Evolutionary conservation across 2,113 vertebrate genomes (phyloP), one percentile per base, ranked within the genome.

Genomic region (Paraplagusia blochii): DNA sequence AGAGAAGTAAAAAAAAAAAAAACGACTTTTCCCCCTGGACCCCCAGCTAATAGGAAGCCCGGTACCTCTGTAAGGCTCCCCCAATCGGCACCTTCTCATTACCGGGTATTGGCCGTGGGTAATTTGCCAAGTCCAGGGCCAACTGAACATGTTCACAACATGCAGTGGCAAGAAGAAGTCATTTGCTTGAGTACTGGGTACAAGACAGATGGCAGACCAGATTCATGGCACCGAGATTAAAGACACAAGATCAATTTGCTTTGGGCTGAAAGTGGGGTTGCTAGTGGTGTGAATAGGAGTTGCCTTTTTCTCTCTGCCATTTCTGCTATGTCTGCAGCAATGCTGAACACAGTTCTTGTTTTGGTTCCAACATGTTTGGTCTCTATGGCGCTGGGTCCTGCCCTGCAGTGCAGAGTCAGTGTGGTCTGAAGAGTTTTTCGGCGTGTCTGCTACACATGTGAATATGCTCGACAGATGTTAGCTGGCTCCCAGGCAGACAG

Each of bases 401-500:
- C 54, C 55, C 74, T 75, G 79, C 76, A 75, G 73, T 34, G 52
- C 55, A 35, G 62, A 77, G 78, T 74, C 69, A 59, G 74, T 80
- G 80, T 81, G 72, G 77, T 83, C 79, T 79, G 72, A 82, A 75
- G 62, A 74, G 63, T 48, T 66, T 73, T 57, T 52, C 55, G 50
- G 76, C 75, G 69, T 73, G 75, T 84, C 75, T 83, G 82, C 80
- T 79, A 67, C 82, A 86, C 73, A 74, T 87, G 77, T 74, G 80
- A 80, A 87, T 88, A 80, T 88, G 87, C 82, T 87, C 72, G 78
- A 85, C 90, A 90, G 90, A 91, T 91, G 90, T 88, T 87, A 19
- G 74, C 79, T 74, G 67, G 77, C 79, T 85, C 70, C 66, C 72
- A 85, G 78, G 85, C 83, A 87, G 74, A 83, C 81, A 78, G 57